Conservation (phyloP, 2,888 invertebrate species). For the Cephus pulcher region DNA sequence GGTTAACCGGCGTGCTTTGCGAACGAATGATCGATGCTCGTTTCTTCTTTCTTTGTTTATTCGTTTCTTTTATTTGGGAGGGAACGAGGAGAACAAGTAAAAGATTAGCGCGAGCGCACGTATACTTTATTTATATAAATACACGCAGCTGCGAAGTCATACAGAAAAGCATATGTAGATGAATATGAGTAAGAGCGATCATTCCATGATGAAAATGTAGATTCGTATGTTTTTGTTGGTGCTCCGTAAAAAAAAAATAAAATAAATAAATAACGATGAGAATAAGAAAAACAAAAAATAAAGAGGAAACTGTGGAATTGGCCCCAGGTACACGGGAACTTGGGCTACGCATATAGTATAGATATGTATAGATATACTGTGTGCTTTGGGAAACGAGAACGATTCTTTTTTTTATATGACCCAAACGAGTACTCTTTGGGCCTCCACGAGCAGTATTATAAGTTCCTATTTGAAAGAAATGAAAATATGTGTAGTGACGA, state of each 20-base stretch:
- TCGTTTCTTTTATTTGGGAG: neutral
- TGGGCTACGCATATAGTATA: neutral
- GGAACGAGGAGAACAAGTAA: neutral
- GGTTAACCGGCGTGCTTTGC: neutral
- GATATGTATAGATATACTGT: neutral
- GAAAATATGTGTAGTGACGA: neutral
- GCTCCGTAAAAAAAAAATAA: neutral
- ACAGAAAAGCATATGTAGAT: neutral
- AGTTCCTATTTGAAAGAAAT: slow-evolving; percentile 54
- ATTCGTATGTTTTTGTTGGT: neutral
- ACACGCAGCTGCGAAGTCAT: neutral
- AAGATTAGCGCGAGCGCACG: neutral
- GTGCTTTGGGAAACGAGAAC: neutral
- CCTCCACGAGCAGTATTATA: slow-evolving; percentile 61
- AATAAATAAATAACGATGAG: neutral
- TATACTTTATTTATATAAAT: neutral
- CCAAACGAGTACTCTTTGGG: slow-evolving; percentile 5
- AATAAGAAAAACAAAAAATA: neutral
- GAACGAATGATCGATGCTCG: neutral
- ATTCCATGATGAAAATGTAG: neutral
- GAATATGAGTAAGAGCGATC: neutral
- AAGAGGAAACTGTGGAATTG: neutral
- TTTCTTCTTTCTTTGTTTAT: neutral
- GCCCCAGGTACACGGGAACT: neutral
- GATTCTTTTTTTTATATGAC: neutral